phyloP scores from a whole-genome alignment of 1,140 invertebrate species.

The Melanaphis sacchari region DNA sequence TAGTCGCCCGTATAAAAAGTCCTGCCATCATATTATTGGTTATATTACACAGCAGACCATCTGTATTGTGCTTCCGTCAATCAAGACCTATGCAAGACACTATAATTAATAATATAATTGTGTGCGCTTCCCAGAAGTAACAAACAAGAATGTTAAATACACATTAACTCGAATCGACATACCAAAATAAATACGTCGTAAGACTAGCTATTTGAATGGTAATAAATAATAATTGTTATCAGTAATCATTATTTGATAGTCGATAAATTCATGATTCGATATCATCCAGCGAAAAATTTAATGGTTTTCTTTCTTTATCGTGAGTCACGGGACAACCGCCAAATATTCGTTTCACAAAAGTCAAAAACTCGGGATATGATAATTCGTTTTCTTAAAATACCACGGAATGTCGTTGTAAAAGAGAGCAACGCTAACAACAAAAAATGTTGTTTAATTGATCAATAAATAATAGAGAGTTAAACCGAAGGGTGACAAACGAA shows the following conservation, averaged over 20 bases:
- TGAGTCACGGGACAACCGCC: neutral
- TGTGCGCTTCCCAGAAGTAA: neutral
- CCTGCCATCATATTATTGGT: neutral
- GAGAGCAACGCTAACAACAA: neutral
- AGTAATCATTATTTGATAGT: neutral
- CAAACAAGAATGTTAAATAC: neutral
- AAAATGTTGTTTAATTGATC: conserved; percentile 15
- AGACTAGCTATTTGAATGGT: neutral
- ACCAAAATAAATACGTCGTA: neutral
- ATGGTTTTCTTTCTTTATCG: neutral
- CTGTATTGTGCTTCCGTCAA: neutral
- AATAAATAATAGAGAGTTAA: neutral
- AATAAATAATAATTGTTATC: neutral
- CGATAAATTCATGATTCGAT: neutral
- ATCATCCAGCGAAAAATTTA: neutral
- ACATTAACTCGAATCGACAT: conserved; percentile 6
- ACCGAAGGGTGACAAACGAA: neutral
- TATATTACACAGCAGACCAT: neutral
- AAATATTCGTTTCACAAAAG: neutral
- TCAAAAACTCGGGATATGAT: neutral
- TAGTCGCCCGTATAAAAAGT: neutral
- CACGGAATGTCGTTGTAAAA: neutral
- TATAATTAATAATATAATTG: neutral
- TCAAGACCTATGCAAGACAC: neutral
- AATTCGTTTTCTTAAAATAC: neutral